Conservation (phyloP, 2,888 invertebrate genomes). For the Pedicia rivosa region DNA sequence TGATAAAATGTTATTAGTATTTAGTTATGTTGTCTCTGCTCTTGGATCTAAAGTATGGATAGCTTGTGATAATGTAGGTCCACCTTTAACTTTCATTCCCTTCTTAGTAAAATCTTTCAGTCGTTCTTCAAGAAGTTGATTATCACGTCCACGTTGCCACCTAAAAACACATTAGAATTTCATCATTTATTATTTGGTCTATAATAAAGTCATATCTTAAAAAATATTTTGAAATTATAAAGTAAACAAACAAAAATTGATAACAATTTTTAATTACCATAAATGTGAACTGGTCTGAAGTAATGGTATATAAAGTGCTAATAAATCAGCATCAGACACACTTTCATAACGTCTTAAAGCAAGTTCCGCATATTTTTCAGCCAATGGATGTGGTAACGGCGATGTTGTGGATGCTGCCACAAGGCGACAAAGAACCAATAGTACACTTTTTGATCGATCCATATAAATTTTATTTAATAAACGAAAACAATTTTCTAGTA, state of each 20-base stretch:
- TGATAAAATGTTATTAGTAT: too few species aligned
- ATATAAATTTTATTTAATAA: conserved; percentile 43
- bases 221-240: too few species aligned
- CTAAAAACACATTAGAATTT: conserved; percentile 25
- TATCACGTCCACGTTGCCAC: conserved; percentile 46
- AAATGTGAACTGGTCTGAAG: conserved; percentile 49
- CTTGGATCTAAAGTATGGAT: conserved; percentile 38
- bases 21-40: conserved; percentile 25
- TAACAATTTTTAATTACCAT: conserved; percentile 31
- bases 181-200: too few species aligned
- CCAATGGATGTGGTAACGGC: conserved; percentile 38
- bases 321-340: conserved; percentile 51
- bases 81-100: conserved; percentile 47
- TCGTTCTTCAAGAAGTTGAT: conserved; percentile 41
- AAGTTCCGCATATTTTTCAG: conserved; percentile 50
- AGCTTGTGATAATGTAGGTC: conserved; percentile 43
- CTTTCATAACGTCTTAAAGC: conserved; percentile 54
- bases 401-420: conserved; percentile 38
- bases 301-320: conserved; percentile 51
- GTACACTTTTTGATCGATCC: conserved; percentile 49
- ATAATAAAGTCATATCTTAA: too few species aligned
- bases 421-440: conserved; percentile 48
- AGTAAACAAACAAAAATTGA: too few species aligned
- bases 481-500: conserved; percentile 51
- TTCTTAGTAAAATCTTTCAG: conserved; percentile 42